Base-by-base conservation (phyloP, 2,797 vertebrate genomes). In the Melanotaenia maccullochi region DNA sequence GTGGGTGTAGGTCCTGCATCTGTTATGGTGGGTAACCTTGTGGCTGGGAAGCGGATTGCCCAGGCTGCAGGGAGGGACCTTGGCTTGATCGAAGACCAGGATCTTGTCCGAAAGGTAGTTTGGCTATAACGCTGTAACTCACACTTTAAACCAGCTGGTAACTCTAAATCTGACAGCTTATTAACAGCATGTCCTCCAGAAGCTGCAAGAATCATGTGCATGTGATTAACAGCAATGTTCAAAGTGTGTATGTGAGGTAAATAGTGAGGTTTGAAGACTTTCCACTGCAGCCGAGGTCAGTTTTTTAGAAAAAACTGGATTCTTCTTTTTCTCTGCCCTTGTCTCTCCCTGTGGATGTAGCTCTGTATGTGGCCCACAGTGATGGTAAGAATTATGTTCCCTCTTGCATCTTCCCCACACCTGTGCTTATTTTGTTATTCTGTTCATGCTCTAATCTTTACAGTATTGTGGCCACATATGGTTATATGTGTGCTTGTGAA, bases 21-120 rank as follows among this genome's bases (percentile, higher is more conserved):
- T 30, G 97, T 99, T 85, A 96, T 99, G 96, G 96, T 99, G 84
- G 98, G 98, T 16, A 99, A 99, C 89, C 94, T 99, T 90, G 97
- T 99, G 75, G 98, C 98, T 71, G 98, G 97, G 78, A 99, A 99
- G 92, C 94, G 98, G 68, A 98, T 99, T 1, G 98, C 98, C 71
- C 97, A 99, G 89, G 98, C 97, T 57, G 93, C 96, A 28, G 98
- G 97, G 59, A 94, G 97, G 86, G 98, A 99, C 80, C 95, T 99
- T 13, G 97, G 97, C 68, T 95, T 98, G 86, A 96, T 97, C 28
- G 98, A 99, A 83, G 98, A 99, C 91, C 97, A 98, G 59, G 97
- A 99, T 87, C 94, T 98, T 16, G 95, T 97, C 49, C 95, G 96
- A 79, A 99, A 99, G 96, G 98, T 99, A 93, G 79, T 78, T 51